These are phyloP conservation scores for Chlorops oryzae DNA, from an alignment of 1,140 invertebrate genomes.

Conservation along the genomic window DNA sequence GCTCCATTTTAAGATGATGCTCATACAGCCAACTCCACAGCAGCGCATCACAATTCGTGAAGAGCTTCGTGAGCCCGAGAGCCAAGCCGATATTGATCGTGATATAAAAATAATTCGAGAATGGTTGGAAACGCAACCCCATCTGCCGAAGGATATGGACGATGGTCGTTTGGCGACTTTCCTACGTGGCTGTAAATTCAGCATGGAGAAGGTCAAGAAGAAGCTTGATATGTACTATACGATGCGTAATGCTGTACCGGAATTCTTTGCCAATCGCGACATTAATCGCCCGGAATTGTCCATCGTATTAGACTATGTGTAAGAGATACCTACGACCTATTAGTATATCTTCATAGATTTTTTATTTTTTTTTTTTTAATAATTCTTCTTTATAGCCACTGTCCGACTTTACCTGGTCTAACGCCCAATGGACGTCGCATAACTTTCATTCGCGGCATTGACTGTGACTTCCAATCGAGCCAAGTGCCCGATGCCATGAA, in stretches of 20 bases:
- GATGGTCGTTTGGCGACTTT: slow-evolving; percentile 69
- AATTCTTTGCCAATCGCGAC: slow-evolving; percentile 74
- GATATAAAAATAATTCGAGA: slow-evolving; percentile 62
- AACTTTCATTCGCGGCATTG: slow-evolving; percentile 61
- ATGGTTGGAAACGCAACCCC: slow-evolving; percentile 66
- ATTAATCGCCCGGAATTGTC: slow-evolving; percentile 62
- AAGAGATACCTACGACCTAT: slow-evolving; percentile 43
- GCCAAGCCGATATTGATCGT: slow-evolving; percentile 54
- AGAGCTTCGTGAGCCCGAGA: slow-evolving; percentile 68
- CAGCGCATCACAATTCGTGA: slow-evolving; percentile 65
- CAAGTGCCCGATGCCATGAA: slow-evolving; percentile 67
- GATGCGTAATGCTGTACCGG: slow-evolving; percentile 73
- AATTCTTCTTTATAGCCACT: slow-evolving; percentile 54
- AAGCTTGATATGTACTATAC: slow-evolving; percentile 75
- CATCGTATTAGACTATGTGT: slow-evolving; percentile 65
- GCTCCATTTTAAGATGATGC: slow-evolving; percentile 54
- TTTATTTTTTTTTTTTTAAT: background rate
- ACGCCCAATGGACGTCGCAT: slow-evolving; percentile 72
- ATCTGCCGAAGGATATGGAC: slow-evolving; percentile 60
- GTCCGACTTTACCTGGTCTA: slow-evolving; percentile 69
- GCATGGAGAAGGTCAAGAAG: slow-evolving; percentile 70
- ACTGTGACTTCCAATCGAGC: slow-evolving; percentile 54
- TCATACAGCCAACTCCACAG: slow-evolving; percentile 66
- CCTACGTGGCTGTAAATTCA: slow-evolving; percentile 75
- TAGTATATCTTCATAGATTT: background rate